Base-by-base conservation (phyloP, 2,113 vertebrate species). In the Gobiocypris rarus region DNA sequence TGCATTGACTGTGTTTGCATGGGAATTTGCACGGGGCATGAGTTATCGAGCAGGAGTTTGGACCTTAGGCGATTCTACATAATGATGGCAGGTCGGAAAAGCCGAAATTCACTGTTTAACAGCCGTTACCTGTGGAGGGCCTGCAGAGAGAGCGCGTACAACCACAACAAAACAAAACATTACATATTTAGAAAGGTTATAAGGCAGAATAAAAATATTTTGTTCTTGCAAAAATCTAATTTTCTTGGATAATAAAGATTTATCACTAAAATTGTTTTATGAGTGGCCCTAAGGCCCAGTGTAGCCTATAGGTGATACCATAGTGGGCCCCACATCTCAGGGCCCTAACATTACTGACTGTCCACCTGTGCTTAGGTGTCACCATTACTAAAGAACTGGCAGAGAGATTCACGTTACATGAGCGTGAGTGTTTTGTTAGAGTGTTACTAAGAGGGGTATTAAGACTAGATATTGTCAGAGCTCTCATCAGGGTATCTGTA, bases 401-500 rank as follows among this genome's bases (percentile, higher is more conserved):
- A 59, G n/a, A 24, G 56, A 59, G 56, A 24, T 24, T 59, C 10
- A 59, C 56, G n/a, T 59, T 11, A 24, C n/a, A 22, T 19, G 2
- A 22, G 48, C 4, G n/a, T 31, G 31, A 31, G 52, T 54, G 17
- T 88, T 90, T 54, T 74, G 14, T 1, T 85, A 78, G 85, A 85
- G 87, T 92, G 89, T 91, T 93, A 91, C 90, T 94, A 92, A 93
- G 93, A 91, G 96, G 96, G 96, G 96, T 96, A 95, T 96, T 96
- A 94, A 95, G 91, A 94, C 96, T 95, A 94, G 96, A 96, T 96
- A 93, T 96, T 96, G 95, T 96, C 96, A 96, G 97, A 96, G 95
- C 95, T 96, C 97, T 94, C 97, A 96, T 97, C 96, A 95, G 96
- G 97, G 93, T 96, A 96, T 97, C 96, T 91, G 94, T 92, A 92